Percentiles rank a stretch among this genome's conserved stretches.
Conservation (phyloP, 2,797 vertebrate species). For the Cyprinella venusta region DNA sequence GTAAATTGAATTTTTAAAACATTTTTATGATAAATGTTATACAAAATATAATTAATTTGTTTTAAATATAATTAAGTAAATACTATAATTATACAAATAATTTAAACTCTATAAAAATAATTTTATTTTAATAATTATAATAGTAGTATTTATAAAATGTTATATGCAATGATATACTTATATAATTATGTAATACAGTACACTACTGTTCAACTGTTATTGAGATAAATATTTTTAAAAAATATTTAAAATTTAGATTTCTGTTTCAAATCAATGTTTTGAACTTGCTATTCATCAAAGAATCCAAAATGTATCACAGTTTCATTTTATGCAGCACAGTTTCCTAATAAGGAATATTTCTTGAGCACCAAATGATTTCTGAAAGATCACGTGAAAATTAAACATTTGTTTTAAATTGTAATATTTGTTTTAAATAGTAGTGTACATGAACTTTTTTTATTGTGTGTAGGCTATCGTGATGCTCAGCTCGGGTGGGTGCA, state of each 20-base stretch:
- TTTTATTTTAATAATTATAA: background rate
- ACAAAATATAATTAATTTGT: background rate
- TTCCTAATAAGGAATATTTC: background rate
- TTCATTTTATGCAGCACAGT: background rate
- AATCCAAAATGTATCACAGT: background rate
- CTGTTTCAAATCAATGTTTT: background rate
- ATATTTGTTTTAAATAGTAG: background rate
- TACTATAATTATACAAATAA: background rate
- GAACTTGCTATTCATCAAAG: background rate
- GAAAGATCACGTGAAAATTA: background rate
- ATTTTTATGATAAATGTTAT: background rate
- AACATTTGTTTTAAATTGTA: background rate
- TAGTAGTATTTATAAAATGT: background rate
- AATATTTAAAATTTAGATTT: background rate
- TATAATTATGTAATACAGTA: background rate
- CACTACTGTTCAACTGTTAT: background rate
- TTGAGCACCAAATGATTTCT: background rate
- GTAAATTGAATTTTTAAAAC: background rate
- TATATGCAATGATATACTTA: background rate
- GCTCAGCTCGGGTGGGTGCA: constrained; percentile 98
- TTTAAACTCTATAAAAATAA: background rate
- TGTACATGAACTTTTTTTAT: background rate
- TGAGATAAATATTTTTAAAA: background rate
- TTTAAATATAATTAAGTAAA: background rate
- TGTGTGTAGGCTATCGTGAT: constrained; percentile 88